A percentile compares a stretch with the other conserved stretches of the same genome.
These are phyloP conservation scores for Chelonus insularis DNA, from an alignment of 1,140 invertebrate genomes.

Conservation along the genomic window DNA sequence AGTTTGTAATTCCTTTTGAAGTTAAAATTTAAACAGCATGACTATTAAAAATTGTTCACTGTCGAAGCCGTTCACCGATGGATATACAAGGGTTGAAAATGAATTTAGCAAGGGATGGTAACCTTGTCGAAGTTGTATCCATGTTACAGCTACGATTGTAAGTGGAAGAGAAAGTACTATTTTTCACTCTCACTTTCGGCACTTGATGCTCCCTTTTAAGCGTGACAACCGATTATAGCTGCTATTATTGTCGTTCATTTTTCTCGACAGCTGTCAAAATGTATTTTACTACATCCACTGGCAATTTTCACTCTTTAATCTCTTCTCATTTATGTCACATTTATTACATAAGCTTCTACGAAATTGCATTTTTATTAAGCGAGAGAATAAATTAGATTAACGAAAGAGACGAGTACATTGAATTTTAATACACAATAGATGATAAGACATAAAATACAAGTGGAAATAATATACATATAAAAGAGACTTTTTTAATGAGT, in stretches of 20 bases:
- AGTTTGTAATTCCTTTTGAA: no score
- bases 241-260: conserved; percentile 20
- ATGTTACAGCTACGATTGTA: neutral
- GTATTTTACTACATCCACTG: neutral
- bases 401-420: no score
- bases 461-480: neutral
- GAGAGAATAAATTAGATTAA: no score
- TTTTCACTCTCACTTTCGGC: conserved; percentile 4
- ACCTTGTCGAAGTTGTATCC: neutral
- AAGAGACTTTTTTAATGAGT: conserved; percentile 1
- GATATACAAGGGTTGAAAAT: conserved; percentile 21
- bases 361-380: no score
- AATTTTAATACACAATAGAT: no score
- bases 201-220: neutral
- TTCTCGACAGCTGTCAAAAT: conserved; percentile 20
- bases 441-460: neutral
- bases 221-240: conserved; percentile 4
- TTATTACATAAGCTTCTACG: no score
- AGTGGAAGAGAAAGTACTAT: neutral
- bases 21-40: no score
- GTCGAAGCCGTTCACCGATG: conserved; percentile 18
- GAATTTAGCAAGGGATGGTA: neutral
- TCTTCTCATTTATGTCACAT: neutral
- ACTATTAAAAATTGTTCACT: conserved; percentile 29
- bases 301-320: neutral